Conservation (phyloP, 2,888 invertebrate species). For the Papilio gigon region DNA sequence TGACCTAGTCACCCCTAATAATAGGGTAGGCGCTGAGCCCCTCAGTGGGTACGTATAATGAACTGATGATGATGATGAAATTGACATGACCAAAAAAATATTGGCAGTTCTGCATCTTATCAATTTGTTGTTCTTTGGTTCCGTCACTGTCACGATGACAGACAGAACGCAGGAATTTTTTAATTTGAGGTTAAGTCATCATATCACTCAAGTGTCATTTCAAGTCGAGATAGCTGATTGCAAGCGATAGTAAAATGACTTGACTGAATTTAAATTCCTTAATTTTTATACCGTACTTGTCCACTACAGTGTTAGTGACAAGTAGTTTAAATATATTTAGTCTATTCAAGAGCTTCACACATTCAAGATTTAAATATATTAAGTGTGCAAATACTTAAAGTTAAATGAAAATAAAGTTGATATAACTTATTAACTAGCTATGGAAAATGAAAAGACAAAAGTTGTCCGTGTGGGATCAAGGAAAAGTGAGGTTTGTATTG, state of each 20-base stretch:
- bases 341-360: constrained; percentile 21
- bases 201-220: constrained; percentile 25
- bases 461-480: constrained; percentile 90
- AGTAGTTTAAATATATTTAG: constrained; percentile 48
- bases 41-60: no score
- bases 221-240: constrained; percentile 13
- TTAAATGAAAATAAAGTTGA: constrained; percentile 44
- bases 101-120: background rate
- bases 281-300: constrained; percentile 56
- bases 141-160: constrained; percentile 26
- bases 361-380: constrained; percentile 38
- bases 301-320: constrained; percentile 81
- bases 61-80: no score
- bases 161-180: no score
- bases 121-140: background rate
- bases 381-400: constrained; percentile 43
- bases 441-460: constrained; percentile 73
- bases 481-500: constrained; percentile 87
- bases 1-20: no score
- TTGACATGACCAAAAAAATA: no score
- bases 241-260: constrained; percentile 35
- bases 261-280: constrained; percentile 46
- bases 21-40: no score
- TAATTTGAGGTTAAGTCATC: constrained; percentile 14
- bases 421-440: constrained; percentile 45